These are phyloP conservation scores for Pinctada fucata DNA, from an alignment of 2,888 invertebrate species.

Conservation along the genomic window DNA sequence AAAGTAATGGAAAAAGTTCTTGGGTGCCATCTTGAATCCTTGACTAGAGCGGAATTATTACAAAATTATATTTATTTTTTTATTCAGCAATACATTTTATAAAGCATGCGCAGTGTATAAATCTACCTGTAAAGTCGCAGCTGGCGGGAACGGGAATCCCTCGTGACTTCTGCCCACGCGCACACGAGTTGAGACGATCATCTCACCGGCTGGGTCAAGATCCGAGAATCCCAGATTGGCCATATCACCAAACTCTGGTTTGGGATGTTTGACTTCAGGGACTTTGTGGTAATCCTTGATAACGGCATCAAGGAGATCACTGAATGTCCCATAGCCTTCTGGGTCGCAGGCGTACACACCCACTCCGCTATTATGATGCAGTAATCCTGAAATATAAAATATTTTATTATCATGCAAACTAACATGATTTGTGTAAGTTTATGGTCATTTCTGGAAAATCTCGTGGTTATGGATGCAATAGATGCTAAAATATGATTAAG, in stretches of 20 bases:
- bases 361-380: slow-evolving; percentile 58
- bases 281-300: slow-evolving; percentile 81
- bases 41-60: no score
- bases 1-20: no score
- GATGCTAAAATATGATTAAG: not conserved
- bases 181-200: slow-evolving; percentile 81
- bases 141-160: slow-evolving; percentile 80
- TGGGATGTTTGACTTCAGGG: slow-evolving; percentile 43
- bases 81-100: not conserved
- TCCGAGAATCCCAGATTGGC: slow-evolving; percentile 86
- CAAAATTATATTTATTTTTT: not conserved
- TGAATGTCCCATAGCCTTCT: slow-evolving; percentile 93
- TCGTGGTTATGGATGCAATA: not conserved
- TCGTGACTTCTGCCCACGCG: slow-evolving; percentile 71
- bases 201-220: slow-evolving; percentile 88
- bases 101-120: no score
- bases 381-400: slow-evolving; percentile 51
- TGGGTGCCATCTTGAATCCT: no score
- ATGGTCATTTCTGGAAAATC: not conserved
- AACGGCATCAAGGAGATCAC: slow-evolving; percentile 96
- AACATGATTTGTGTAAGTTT: no score
- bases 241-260: slow-evolving; percentile 83
- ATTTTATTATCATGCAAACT: no score
- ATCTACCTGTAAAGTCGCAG: slow-evolving; percentile 83
- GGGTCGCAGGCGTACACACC: slow-evolving; percentile 98